phyloP scores from a whole-genome alignment of 1,140 invertebrate genomes.

The Pygmarrhopalites habei region DNA sequence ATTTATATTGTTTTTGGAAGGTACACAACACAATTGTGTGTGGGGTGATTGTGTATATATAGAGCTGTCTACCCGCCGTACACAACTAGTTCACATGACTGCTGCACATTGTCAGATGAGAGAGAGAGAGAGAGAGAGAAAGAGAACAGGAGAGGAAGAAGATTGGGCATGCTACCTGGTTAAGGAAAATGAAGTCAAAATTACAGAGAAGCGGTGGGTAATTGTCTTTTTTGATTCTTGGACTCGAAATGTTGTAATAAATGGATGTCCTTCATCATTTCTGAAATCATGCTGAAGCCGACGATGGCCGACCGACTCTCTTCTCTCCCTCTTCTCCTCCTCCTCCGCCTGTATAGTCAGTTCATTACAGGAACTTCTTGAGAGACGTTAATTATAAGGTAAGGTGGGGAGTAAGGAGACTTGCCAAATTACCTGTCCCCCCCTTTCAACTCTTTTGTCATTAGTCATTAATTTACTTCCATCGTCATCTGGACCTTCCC shows the following conservation, averaged over 20 bases:
- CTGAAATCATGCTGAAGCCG: slow-evolving; percentile 21
- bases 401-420: slow-evolving; percentile 15
- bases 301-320: too few relatives aligned
- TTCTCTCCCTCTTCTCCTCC: too few relatives aligned
- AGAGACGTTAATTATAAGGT: slow-evolving; percentile 33
- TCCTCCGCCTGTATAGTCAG: not conserved
- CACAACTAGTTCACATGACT: too few relatives aligned
- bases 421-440: slow-evolving; percentile 33
- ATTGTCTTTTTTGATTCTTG: slow-evolving; percentile 31
- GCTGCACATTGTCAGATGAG: too few relatives aligned
- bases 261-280: slow-evolving; percentile 31
- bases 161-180: slow-evolving; percentile 11
- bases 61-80: too few relatives aligned
- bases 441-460: slow-evolving; percentile 24
- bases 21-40: too few relatives aligned
- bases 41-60: not conserved
- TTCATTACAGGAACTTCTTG: slow-evolving; percentile 28
- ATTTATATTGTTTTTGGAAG: too few relatives aligned
- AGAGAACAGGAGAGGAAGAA: not conserved
- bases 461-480: slow-evolving; percentile 29
- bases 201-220: slow-evolving; percentile 25
- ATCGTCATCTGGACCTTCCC: slow-evolving; percentile 22
- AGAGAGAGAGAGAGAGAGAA: not conserved
- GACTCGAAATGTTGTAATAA: slow-evolving; percentile 21
- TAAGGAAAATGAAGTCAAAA: slow-evolving; percentile 27